Base-by-base conservation (phyloP, 2,113 vertebrate genomes). In the Turnix velox region DNA sequence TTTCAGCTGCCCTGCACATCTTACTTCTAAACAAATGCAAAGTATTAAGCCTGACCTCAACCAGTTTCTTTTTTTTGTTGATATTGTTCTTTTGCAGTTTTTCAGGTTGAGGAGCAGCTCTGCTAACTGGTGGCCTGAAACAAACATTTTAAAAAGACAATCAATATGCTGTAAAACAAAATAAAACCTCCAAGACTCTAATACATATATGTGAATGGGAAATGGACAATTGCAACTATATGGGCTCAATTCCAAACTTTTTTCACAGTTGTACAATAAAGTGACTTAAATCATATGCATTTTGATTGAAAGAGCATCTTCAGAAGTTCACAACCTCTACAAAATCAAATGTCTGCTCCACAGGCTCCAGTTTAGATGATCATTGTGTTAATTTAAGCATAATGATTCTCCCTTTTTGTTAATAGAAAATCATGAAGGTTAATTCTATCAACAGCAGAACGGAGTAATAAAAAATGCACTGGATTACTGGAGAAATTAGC, bases 41-140 rank as follows among this genome's bases (percentile, higher is more conserved):
- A 25, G 4, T 9, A 37, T 45, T 17, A 81, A 87, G 30, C 13
- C 98, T 97, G 63, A 99, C 99, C 98, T 99, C 99, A 89, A 99
- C 98, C 79, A 98, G 93, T 61, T 99, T 99, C 97, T 98, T 99
- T 97, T 99, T 99, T 97, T 99, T 99, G 89, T 96, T 98, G 96
- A 99, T 82, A 9, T 98, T 99, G 94, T 99, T 99, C 97, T 98
- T 99, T 81, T 99, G 98, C 68, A 99, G 98, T 83, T 99, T 99
- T 61, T 99, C 99, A 1, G 99, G 99, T 77, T 98, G 98, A 55
- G 99, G 99, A 33, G 98, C 97, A 7, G 99, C 99, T 96, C 99
- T 98, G 96, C 99, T 99, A 65, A 99, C 99, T 0, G 99, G 98
- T 48, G 99, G 99, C 92, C 99, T 99, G 97, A 73, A 97, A 96